Evolutionary conservation across 2,113 vertebrate genomes (phyloP), one percentile per base, ranked within the genome.

Genomic region (Monopterus albus): DNA sequence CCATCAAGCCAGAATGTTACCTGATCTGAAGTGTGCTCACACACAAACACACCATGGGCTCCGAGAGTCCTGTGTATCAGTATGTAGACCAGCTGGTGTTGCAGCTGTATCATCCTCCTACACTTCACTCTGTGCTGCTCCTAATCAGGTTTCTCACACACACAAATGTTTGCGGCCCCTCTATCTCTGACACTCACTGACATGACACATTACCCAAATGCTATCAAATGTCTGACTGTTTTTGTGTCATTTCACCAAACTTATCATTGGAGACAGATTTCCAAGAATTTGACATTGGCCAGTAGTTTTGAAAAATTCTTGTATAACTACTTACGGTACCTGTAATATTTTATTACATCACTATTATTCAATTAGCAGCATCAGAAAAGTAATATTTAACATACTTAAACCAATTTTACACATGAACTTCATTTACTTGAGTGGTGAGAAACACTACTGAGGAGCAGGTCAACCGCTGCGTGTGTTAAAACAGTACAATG

Each of bases 11-110:
- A 53, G 23, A 36, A 31, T 10, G 23, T 15, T 43, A 78, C 51
- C 78, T 71, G 64, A 72, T 75, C 60, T 57, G 20, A 65, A 49
- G 33, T 55, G 23, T 33, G 26, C 43, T 60, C 31, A 12, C 21
- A 12, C 26, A 59, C 26, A 50, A 21, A 39, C 43, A 64, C 57
- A 23, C 43, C 40, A 8, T 2, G 59, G 1, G 51, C 75, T 51
- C 53, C 57, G 70, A 31, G 45, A 75, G 74, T 59, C 45, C 82
- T 58, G 39, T 74, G 70, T 75, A 57, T 62, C 83, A 86, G 81
- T 79, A 82, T 79, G 86, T 61, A 28, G 78, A 83, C 63, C 86
- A 82, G 75, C 81, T 82, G 83, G 83, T 86, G 70, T 79, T 82
- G 72, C n/a, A n/a, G n/a, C 78, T 86, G 69, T 72, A 55, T 80